Evolutionary conservation across 2,113 vertebrate genomes (phyloP).

Genomic region (Entelurus aequoreus): DNA sequence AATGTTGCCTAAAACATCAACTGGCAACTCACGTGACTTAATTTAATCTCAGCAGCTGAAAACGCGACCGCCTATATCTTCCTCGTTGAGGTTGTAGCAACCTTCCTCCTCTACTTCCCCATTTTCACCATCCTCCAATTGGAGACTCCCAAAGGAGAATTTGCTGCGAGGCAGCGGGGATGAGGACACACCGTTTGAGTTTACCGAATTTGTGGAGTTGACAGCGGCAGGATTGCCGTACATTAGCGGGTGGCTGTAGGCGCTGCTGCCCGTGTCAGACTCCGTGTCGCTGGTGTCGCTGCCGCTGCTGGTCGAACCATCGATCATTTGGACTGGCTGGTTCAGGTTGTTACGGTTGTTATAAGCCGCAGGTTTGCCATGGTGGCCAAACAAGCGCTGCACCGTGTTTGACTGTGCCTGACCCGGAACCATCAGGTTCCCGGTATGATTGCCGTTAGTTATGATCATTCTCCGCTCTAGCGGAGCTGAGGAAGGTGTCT

Average conservation of each 20-base stretch:
- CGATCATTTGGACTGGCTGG: constrained; percentile 76
- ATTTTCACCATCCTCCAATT: constrained; percentile 72
- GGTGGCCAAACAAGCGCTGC: constrained; percentile 56
- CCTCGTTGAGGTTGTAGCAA: constrained; percentile 73
- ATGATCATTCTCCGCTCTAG: constrained; percentile 59
- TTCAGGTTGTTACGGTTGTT: constrained; percentile 53
- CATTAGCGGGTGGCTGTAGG: constrained; percentile 68
- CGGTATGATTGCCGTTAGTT: constrained; percentile 68
- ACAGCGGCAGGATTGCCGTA: constrained; percentile 76
- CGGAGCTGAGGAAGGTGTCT: constrained; percentile 52
- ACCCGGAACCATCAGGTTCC: constrained; percentile 43
- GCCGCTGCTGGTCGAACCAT: constrained; percentile 85
- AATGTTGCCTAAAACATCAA: no score
- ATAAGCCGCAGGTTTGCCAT: constrained; percentile 25
- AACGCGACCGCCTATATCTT: constrained; percentile 62
- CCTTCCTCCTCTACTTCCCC: constrained; percentile 58
- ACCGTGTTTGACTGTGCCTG: constrained; percentile 59
- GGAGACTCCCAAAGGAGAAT: constrained; percentile 71
- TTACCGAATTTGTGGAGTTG: constrained; percentile 59
- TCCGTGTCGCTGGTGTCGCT: constrained; percentile 85
- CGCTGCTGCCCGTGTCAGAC: constrained; percentile 73
- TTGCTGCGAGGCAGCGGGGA: constrained; percentile 60
- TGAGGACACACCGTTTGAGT: constrained; percentile 31
- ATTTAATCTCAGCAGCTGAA: constrained; percentile 67
- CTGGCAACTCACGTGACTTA: no score